Evolutionary conservation across 2,113 vertebrate species (phyloP), one percentile per base, ranked within the genome.

Genomic region (Chionodraco myersi): DNA sequence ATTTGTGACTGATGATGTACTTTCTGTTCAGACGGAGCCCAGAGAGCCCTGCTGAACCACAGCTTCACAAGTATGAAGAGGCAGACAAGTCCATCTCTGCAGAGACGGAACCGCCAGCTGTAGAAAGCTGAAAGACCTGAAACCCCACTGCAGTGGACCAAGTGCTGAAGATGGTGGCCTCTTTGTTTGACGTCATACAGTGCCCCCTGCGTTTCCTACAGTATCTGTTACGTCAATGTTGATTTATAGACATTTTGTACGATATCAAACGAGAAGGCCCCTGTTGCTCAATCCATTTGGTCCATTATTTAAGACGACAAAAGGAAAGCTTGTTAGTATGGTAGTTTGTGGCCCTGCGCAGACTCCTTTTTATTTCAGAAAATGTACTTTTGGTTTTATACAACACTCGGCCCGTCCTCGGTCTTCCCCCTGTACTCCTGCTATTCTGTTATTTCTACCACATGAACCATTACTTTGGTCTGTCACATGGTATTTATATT

Each of bases 101-200:
- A 81, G 94, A 92, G 60, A 86, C 49, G 44, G 91, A 94, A 70
- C 76, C 86, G 1, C 65, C 90, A 3, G 82, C 85, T 44, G 59
- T 89, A 23, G 90, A 94, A 73, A 95, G 93, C 92, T 94, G 91
- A 95, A 92, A 83, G 72, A 79, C 71, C 65, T 57, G 61, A 6
- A 70, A 63, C 41, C 36, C 58, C 56, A 69, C 70, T 61, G 68
- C 49, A 83, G 76, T 78, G 88, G 88, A 92, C 90, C 91, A 91
- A 91, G 89, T 84, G 85, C 88, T 86, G 84, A 91, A 86, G 85
- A 92, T 15, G 86, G 86, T 61, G 82, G 87, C 86, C 81, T 84
- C 75, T 79, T 47, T 67, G 67, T 82, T 83, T 85, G 81, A 82
- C 54, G 49, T 81, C 79, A 56, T 54, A 34, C 72, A 68, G 83